phyloP scores from a whole-genome alignment of 2,113 vertebrate species.

The Odobenus rosmarus region DNA sequence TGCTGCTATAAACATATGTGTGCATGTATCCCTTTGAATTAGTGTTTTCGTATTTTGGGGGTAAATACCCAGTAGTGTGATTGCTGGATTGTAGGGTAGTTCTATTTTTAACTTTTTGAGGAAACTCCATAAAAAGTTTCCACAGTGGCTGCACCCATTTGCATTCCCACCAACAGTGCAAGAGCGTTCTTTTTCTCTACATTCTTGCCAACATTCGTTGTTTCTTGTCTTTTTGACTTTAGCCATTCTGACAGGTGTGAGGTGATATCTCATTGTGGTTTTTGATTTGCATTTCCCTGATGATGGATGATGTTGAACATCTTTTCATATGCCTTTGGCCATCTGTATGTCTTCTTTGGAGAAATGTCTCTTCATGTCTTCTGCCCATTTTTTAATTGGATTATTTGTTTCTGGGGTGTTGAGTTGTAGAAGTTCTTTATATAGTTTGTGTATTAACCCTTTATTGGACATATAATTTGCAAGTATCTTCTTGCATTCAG shows the following conservation, averaged over 20 bases:
- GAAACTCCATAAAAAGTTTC: background rate
- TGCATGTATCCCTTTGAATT: background rate
- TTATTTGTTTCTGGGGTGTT: background rate
- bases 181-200: background rate
- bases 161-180: background rate
- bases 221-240: background rate
- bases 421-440: background rate
- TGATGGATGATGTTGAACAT: background rate
- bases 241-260: background rate
- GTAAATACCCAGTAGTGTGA: background rate
- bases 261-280: background rate
- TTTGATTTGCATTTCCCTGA: background rate
- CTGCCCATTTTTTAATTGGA: background rate
- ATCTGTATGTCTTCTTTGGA: background rate
- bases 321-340: background rate
- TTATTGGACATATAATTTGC: background rate
- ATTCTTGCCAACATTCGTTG: background rate
- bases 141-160: background rate
- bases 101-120: background rate
- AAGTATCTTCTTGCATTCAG: background rate
- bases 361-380: background rate
- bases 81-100: background rate
- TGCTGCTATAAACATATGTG: background rate
- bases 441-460: background rate
- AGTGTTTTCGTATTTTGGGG: background rate